Conservation (phyloP, 2,888 invertebrate genomes). For the Lasioglossum lativentre region DNA sequence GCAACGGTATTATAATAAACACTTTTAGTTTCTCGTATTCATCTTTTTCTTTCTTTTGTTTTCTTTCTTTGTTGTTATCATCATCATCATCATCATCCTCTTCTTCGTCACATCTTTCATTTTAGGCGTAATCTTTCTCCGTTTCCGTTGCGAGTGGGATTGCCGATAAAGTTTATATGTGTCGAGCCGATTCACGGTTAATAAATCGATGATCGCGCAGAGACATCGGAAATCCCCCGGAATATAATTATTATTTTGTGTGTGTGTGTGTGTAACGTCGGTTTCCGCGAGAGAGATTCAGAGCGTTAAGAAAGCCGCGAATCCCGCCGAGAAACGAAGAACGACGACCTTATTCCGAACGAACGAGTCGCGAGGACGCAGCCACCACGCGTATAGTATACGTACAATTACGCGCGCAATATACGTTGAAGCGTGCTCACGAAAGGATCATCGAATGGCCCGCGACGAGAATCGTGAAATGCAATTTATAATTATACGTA, state of each 20-base stretch:
- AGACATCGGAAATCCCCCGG: slow-evolving; percentile 20
- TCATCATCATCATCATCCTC: not conserved
- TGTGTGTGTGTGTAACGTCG: not conserved
- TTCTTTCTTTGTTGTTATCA: not conserved
- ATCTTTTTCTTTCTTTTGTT: not conserved
- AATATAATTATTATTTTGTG: not conserved
- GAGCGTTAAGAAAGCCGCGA: slow-evolving; percentile 48
- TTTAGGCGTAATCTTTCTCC: slow-evolving; percentile 43
- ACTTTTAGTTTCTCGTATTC: slow-evolving; percentile 8
- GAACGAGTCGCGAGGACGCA: slow-evolving; percentile 65
- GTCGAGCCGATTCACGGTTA: slow-evolving; percentile 23
- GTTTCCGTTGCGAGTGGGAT: slow-evolving; percentile 33
- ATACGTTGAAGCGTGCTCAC: slow-evolving; percentile 56
- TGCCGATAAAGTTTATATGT: slow-evolving; percentile 9
- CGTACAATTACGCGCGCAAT: slow-evolving; percentile 2
- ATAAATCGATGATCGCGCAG: slow-evolving; percentile 45
- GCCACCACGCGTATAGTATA: slow-evolving; percentile 33
- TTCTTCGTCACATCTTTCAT: not conserved
- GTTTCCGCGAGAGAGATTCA: slow-evolving; percentile 20
- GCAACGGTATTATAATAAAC: slow-evolving; percentile 28
- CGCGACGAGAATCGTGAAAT: slow-evolving; percentile 69
- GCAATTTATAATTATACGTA: slow-evolving; percentile 72
- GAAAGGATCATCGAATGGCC: slow-evolving; percentile 65
- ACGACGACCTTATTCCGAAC: slow-evolving; percentile 60
- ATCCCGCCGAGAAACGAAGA: slow-evolving; percentile 58